A percentile compares a stretch with the other conserved stretches of the same genome.
These are phyloP conservation scores for Synchiropus splendidus DNA, from an alignment of 2,113 vertebrate genomes.

Conservation along the genomic window DNA sequence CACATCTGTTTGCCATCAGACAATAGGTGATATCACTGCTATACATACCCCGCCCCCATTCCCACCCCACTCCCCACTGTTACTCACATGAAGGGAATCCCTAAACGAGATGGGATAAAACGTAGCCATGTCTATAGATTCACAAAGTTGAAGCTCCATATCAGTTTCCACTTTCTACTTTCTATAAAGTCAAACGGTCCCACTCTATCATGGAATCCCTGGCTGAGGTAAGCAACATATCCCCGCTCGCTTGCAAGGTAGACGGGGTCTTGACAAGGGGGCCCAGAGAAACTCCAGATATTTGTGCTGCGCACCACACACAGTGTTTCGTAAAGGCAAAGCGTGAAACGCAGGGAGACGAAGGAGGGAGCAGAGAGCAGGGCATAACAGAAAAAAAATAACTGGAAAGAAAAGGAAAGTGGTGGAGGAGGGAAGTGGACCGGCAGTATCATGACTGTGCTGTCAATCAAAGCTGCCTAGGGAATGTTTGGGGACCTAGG, in stretches of 20 bases:
- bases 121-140: too few relatives aligned
- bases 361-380: constrained; percentile 38
- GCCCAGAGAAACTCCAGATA: constrained; percentile 45
- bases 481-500: constrained; percentile 31
- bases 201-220: constrained; percentile 5
- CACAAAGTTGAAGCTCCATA: too few relatives aligned
- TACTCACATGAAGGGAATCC: too few relatives aligned
- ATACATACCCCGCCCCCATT: too few relatives aligned
- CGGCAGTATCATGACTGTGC: constrained; percentile 33
- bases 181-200: constrained; percentile 29
- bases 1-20: constrained; percentile 54
- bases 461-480: constrained; percentile 55
- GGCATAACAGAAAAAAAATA: constrained; percentile 28
- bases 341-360: constrained; percentile 56
- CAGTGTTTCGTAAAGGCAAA: constrained; percentile 49
- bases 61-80: too few relatives aligned
- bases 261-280: constrained; percentile 41
- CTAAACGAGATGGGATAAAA: too few relatives aligned
- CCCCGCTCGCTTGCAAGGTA: constrained; percentile 13
- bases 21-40: constrained; percentile 49
- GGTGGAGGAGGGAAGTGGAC: constrained; percentile 17
- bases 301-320: constrained; percentile 45
- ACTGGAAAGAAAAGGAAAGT: constrained; percentile 34
- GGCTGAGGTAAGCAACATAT: constrained; percentile 23
- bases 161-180: too few relatives aligned